Evolutionary conservation across 1,140 invertebrate genomes (phyloP), one percentile per base, ranked within the genome.

Genomic region (Microvelia longipes): DNA sequence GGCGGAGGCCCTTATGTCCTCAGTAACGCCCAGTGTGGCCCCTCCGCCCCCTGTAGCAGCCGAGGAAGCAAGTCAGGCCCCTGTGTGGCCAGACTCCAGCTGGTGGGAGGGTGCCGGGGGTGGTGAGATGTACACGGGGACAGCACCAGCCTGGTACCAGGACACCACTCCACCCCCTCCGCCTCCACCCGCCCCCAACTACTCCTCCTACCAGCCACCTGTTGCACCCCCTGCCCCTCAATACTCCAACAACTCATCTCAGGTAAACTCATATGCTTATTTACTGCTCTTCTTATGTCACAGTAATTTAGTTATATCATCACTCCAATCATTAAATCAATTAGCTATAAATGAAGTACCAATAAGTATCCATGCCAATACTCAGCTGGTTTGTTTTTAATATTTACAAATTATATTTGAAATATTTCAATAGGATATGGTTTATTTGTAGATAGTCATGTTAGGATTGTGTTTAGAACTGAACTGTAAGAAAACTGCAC

Each of bases 1-100:
- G 35, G 90, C 90, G 2, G 90, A 92, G 80, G 90, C 89, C 14
- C 89, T 90, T 14, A 92, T 92, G 90, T 90, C 93, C 74, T 87
- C 92, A 76, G 76, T 80, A 26, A 78, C 80, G 2, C 73, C 75
- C 25, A 73, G 78, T 0, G 71, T 76, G 15, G 69, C 25, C 1
- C 64, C 50, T 27, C 71, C 68, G 61, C 62, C 62, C 67, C 75
- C 1, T 74, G 80, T 67, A 80, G 81, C 73, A 77, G 77, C 25
- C 76, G 79, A 5, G 71, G 78, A 61, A 76, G 77, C 61, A 27
- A 79, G 80, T 69, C 77, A 79, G 2, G 78, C n/a, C n/a, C n/a
- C n/a, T n/a, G n/a, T n/a, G n/a, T n/a, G n/a, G n/a, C n/a, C 77
- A 68, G 81, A 81, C 67, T 80, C 77, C 71, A 81, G 79, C 30